These are phyloP conservation scores for Oconnorella tubifera DNA, from an alignment of 2,888 invertebrate genomes.

Conservation along the genomic window DNA sequence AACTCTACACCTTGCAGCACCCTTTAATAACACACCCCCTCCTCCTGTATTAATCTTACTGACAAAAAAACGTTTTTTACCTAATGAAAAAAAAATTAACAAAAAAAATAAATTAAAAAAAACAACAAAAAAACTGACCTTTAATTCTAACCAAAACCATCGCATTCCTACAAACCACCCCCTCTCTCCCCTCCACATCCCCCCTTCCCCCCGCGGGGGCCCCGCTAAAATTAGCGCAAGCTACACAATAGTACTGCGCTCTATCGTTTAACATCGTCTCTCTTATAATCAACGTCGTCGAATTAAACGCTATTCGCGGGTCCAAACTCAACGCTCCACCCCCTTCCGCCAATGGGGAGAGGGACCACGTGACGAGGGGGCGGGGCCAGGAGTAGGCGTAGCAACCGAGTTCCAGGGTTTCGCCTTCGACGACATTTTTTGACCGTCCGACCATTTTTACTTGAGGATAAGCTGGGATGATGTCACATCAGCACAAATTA, in stretches of 20 bases:
- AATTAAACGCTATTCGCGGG: background rate
- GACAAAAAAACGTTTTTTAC: too few relatives aligned
- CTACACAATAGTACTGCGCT: background rate
- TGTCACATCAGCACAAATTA: too few relatives aligned
- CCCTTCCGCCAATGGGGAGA: background rate
- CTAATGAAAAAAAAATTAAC: background rate
- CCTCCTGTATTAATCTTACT: too few relatives aligned
- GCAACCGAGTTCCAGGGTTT: constrained; percentile 12
- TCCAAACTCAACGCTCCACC: background rate
- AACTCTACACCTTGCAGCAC: too few relatives aligned
- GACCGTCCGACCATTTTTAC: constrained; percentile 1
- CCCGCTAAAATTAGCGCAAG: background rate
- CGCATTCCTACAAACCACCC: background rate
- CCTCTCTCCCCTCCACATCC: background rate
- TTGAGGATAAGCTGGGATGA: background rate
- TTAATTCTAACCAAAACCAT: background rate
- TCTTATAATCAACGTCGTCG: background rate
- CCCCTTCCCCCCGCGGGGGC: background rate
- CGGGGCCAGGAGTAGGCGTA: constrained; percentile 14
- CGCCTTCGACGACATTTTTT: constrained; percentile 10
- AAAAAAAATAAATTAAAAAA: background rate
- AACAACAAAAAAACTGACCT: background rate
- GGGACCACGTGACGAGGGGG: constrained; percentile 13
- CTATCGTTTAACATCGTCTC: background rate
- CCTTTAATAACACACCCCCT: too few relatives aligned